Evolutionary conservation across 1,140 invertebrate species (phyloP), one percentile per base, ranked within the genome.

Genomic region (Rhopalosiphum padi): DNA sequence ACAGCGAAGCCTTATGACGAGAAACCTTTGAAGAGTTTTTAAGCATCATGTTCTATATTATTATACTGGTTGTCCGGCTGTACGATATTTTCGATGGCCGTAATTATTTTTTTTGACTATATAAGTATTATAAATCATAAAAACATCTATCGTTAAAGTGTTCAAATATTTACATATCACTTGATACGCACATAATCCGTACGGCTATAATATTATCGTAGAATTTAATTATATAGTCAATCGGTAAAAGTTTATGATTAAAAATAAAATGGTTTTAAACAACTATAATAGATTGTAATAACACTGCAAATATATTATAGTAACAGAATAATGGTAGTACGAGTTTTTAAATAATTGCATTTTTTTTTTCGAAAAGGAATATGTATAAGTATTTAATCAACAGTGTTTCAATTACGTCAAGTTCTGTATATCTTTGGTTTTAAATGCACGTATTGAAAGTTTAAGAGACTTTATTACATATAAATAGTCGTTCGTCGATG

Each of bases 1-100:
- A 77, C 22, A 6, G 35, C 22, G 91, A 92, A 92, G 25, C 91
- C 91, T 85, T 83, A 92, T 9, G 9, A 15, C 9, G 77, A 83
- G 91, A 92, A 92, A 85, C 91, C 91, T 92, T 92, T 83, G 68
- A 92, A 92, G 68, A 41, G 41, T n/a, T 60, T 43, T 7, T 30
- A 37, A 53, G n/a, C 87, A 37, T 22, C 87, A 37, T 22, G n/a
- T 53, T 53, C 22, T 77, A 77, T 51, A 18, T 51, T 46, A 46
- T 46, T 18, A 51, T 89, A 89, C 7, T 35, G 7, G 41, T 53
- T 89, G 8, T 53, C 30, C 30, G 15, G 23, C n/a, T 87, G n/a
- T 48, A 35, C n/a, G 30, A 48, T n/a, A 87, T 48, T 48, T 48
- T 25, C 15, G 86, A 48, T 51, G 46, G n/a, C 18, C 18, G 23